Percentiles rank a stretch among this genome's conserved stretches.
These are phyloP conservation scores for Conus canariensis DNA, from an alignment of 2,888 invertebrate species.

Conservation along the genomic window DNA sequence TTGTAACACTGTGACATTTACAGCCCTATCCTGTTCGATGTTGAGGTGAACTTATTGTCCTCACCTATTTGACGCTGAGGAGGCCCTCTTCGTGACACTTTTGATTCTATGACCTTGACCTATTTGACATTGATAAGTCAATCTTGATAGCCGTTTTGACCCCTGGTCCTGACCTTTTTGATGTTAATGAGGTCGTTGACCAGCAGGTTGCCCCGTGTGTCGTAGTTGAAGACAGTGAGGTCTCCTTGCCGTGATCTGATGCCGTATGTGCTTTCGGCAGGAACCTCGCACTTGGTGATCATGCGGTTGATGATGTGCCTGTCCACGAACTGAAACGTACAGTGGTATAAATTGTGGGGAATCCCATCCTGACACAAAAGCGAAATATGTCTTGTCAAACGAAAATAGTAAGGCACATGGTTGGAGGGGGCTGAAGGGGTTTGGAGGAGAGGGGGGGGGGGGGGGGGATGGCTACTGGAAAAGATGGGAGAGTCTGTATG, in stretches of 20 bases:
- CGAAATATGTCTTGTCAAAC: too few relatives aligned
- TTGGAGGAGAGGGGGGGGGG: too few relatives aligned
- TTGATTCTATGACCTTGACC: neutral
- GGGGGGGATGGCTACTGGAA: too few relatives aligned
- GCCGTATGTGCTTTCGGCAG: slow-evolving; percentile 53
- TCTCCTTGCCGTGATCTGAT: slow-evolving; percentile 59
- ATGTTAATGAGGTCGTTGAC: slow-evolving; percentile 60
- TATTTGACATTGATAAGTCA: neutral
- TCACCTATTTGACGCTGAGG: too few relatives aligned
- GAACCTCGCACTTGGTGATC: slow-evolving; percentile 56
- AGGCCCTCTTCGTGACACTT: neutral
- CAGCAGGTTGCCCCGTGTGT: slow-evolving; percentile 47
- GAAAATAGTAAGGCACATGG: too few relatives aligned
- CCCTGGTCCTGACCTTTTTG: neutral
- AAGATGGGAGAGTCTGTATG: too few relatives aligned
- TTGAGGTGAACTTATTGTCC: too few relatives aligned
- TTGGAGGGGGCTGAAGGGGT: too few relatives aligned
- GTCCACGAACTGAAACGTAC: slow-evolving; percentile 75
- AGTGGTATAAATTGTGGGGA: too few relatives aligned
- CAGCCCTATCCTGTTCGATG: too few relatives aligned
- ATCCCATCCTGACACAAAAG: too few relatives aligned
- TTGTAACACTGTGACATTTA: too few relatives aligned
- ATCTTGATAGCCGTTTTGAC: neutral
- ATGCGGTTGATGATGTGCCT: slow-evolving; percentile 78
- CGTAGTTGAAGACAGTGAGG: slow-evolving; percentile 55